A percentile compares a stretch with the other conserved stretches of the same genome.
These are phyloP conservation scores for Epistrophella euchroma DNA, from an alignment of 2,888 invertebrate species.

Conservation along the genomic window DNA sequence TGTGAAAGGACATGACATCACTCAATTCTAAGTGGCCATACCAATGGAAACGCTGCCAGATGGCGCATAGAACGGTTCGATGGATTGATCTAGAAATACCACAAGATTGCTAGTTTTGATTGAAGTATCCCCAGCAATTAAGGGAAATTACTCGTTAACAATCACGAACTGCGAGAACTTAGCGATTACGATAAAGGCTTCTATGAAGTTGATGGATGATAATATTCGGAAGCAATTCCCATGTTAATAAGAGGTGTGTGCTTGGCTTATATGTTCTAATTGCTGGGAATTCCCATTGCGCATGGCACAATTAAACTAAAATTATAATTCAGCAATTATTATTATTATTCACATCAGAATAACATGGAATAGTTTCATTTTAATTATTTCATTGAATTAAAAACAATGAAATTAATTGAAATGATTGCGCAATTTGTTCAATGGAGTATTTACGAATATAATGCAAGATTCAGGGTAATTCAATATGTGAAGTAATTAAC, in stretches of 20 bases:
- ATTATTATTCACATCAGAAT: constrained; percentile 53
- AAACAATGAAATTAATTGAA: constrained; percentile 51
- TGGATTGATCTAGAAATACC: constrained; percentile 61
- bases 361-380: constrained; percentile 47
- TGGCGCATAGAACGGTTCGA: constrained; percentile 15
- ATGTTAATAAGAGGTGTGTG: constrained; percentile 43
- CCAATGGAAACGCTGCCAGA: constrained; percentile 12
- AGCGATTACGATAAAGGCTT: no score
- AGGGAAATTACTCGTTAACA: constrained; percentile 48
- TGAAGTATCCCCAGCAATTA: constrained; percentile 14
- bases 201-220: constrained; percentile 3
- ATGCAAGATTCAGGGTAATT: constrained; percentile 6
- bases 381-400: constrained; percentile 36
- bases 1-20: constrained; percentile 70
- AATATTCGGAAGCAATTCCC: constrained; percentile 57
- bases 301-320: constrained; percentile 25
- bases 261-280: constrained; percentile 10
- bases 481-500: neutral
- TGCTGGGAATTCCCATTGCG: constrained; percentile 52
- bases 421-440: constrained; percentile 31
- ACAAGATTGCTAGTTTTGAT: constrained; percentile 38
- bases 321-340: constrained; percentile 49
- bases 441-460: neutral
- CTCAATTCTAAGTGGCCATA: constrained; percentile 21
- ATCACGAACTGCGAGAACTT: constrained; percentile 52